phyloP scores from a whole-genome alignment of 2,888 invertebrate genomes.

The Metacarcinus magister region DNA sequence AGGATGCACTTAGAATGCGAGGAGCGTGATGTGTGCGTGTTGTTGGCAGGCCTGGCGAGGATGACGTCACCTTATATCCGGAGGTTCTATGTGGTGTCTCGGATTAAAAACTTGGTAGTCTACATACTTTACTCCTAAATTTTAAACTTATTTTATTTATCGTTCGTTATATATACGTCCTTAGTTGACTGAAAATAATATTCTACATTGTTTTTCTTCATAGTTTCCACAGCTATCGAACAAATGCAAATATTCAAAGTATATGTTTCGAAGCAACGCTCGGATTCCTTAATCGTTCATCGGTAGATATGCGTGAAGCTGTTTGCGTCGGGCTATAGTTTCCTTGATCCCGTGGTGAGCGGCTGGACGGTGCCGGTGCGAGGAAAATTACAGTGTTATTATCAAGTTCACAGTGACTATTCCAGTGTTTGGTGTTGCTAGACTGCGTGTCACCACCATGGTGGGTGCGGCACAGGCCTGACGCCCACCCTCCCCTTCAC shows the following conservation, averaged over 20 bases:
- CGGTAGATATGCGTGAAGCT: neutral
- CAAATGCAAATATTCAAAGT: neutral
- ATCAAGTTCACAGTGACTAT: neutral
- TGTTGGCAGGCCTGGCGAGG: neutral
- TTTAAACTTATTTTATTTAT: neutral
- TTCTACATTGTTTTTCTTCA: neutral
- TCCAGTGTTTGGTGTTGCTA: neutral
- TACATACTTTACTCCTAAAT: neutral
- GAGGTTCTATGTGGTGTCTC: neutral
- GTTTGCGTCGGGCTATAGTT: neutral
- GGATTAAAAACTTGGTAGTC: neutral
- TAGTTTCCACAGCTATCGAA: neutral
- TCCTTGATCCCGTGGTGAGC: neutral
- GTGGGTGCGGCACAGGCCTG: neutral
- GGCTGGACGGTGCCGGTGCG: neutral
- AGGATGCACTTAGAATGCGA: neutral
- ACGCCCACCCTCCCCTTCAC: neutral
- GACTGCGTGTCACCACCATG: slow-evolving; percentile 32
- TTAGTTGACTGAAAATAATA: neutral
- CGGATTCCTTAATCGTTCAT: neutral
- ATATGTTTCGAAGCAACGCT: neutral
- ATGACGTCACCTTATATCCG: neutral
- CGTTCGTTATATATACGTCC: no score
- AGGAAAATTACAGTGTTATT: neutral
- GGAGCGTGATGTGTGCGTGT: neutral